Evolutionary conservation across 1,140 invertebrate species (phyloP).

Genomic region (Sipha flava): DNA sequence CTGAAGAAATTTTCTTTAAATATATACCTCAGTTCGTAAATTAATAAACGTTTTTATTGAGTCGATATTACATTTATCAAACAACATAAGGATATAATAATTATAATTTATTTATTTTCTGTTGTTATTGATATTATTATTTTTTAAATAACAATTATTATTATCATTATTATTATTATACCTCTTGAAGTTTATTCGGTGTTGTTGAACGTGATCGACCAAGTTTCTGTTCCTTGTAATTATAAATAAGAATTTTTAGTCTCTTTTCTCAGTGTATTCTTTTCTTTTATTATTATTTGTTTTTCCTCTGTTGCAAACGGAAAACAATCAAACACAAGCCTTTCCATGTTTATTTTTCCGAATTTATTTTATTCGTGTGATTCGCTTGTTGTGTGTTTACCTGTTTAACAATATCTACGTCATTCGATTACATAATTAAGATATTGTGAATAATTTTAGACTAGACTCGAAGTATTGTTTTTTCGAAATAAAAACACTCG

Average conservation of each 20-base stretch:
- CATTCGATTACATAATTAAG: constrained; percentile 18
- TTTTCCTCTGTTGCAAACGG: background rate
- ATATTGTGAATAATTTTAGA: background rate
- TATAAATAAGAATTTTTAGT: constrained; percentile 29
- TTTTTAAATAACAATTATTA: background rate
- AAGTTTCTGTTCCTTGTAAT: constrained; percentile 30
- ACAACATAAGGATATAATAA: background rate
- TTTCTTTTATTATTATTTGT: constrained; percentile 5
- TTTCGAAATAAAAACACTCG: constrained; percentile 14
- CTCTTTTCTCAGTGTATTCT: constrained; percentile 23
- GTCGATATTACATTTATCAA: background rate
- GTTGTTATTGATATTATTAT: background rate
- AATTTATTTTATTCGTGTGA: constrained; percentile 25
- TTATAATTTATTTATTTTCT: background rate
- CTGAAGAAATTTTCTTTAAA: constrained; percentile 11
- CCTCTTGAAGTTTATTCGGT: background rate
- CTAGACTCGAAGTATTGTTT: constrained; percentile 18
- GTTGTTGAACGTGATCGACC: background rate
- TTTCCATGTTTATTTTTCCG: constrained; percentile 28
- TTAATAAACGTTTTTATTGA: background rate
- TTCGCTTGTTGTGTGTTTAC: constrained; percentile 26
- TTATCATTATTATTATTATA: constrained; percentile 28
- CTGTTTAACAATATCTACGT: constrained; percentile 20
- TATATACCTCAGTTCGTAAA: constrained; percentile 27
- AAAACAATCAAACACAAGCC: constrained; percentile 27